phyloP scores from a whole-genome alignment of 2,113 vertebrate species.

The Micromys minutus region DNA sequence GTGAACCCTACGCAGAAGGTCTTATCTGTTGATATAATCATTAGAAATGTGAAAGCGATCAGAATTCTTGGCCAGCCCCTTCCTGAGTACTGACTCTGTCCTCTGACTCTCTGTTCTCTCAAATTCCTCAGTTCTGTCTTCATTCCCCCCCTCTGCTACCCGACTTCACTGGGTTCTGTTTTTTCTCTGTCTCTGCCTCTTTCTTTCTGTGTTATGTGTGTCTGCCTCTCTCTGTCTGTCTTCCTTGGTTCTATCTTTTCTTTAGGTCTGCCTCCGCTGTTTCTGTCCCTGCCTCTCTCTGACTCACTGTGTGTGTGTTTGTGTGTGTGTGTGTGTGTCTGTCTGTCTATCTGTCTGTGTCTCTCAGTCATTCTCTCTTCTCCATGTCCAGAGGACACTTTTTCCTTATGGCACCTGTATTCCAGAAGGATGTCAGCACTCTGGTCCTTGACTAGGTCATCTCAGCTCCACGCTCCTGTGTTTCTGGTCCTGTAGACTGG shows the following conservation, averaged over 20 bases:
- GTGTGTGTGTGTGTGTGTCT: neutral
- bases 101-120: neutral
- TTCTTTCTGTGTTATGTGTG: neutral
- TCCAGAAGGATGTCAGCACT: neutral
- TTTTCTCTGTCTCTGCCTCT: neutral
- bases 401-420: neutral
- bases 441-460: neutral
- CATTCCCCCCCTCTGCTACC: neutral
- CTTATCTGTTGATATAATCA: conserved; percentile 31
- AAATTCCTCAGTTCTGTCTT: neutral
- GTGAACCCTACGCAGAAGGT: neutral
- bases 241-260: neutral
- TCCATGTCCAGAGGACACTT: neutral
- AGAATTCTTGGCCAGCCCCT: neutral
- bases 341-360: neutral
- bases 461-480: neutral
- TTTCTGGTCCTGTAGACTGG: neutral
- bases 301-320: neutral
- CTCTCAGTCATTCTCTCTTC: neutral
- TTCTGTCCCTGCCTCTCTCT: neutral
- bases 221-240: neutral
- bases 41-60: neutral
- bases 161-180: neutral
- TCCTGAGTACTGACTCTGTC: neutral
- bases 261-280: neutral